Percentiles rank a stretch among this genome's conserved stretches.
Conservation (phyloP, 1,140 invertebrate genomes). For the Diuraphis noxia region DNA sequence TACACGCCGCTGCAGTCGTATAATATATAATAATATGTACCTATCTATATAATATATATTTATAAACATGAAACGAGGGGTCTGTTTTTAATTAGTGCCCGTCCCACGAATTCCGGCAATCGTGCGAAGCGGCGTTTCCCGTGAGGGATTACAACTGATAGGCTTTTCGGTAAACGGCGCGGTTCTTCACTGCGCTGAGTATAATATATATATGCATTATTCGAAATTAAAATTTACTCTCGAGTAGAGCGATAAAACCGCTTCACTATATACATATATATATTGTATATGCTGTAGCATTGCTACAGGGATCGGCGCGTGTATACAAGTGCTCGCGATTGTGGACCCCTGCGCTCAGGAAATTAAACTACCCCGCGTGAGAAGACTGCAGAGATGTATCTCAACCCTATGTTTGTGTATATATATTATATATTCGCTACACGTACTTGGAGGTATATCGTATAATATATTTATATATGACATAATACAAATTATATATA, state of each 20-base stretch:
- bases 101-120: not conserved
- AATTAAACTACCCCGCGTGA: constrained; percentile 42
- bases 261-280: not conserved
- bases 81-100: constrained; percentile 43
- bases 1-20: not conserved
- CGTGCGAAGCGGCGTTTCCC: too few relatives aligned
- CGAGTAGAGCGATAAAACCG: constrained; percentile 38
- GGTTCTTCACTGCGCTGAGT: not conserved
- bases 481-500: too few relatives aligned
- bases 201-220: not conserved
- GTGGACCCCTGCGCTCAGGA: constrained; percentile 34
- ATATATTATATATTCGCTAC: not conserved
- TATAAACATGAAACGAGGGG: not conserved
- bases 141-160: not conserved
- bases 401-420: not conserved
- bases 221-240: constrained; percentile 42
- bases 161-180: constrained; percentile 22
- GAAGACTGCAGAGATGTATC: not conserved
- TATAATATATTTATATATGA: not conserved
- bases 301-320: not conserved
- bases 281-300: not conserved
- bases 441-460: not conserved
- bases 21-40: not conserved
- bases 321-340: not conserved
- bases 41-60: not conserved